These are phyloP conservation scores for Drosophila setifemur DNA, from an alignment of 1,140 invertebrate species.

Conservation along the genomic window DNA sequence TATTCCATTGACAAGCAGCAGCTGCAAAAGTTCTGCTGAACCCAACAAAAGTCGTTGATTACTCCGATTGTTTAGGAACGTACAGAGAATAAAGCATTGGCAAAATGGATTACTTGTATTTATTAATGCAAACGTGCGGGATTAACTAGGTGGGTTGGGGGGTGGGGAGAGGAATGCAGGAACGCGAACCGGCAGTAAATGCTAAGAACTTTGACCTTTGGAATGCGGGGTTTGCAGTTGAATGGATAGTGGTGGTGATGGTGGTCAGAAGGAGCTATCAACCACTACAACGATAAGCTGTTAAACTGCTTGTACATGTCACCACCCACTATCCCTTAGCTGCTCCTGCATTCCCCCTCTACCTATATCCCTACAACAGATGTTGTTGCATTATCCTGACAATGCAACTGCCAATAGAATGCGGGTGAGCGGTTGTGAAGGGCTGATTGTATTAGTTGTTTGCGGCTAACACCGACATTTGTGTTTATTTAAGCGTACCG, in stretches of 20 bases:
- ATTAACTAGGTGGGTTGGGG: constrained; percentile 16
- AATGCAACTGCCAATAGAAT: constrained; percentile 51
- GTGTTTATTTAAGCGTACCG: constrained; percentile 46
- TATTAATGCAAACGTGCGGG: constrained; percentile 51
- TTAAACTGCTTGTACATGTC: constrained; percentile 58
- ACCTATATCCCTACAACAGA: not conserved
- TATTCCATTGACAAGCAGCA: not conserved
- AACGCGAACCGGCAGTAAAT: constrained; percentile 4
- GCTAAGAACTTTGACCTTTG: constrained; percentile 64
- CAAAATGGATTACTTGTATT: constrained; percentile 38
- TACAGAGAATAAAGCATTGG: constrained; percentile 2
- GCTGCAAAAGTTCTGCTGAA: constrained; percentile 4
- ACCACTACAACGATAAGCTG: constrained; percentile 41
- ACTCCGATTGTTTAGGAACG: constrained; percentile 7
- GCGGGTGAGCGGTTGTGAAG: not conserved
- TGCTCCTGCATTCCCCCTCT: not conserved
- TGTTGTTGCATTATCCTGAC: constrained; percentile 44
- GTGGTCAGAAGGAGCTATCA: not conserved
- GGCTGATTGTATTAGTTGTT: constrained; percentile 60
- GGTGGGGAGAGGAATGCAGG: not conserved
- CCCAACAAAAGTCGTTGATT: constrained; percentile 4
- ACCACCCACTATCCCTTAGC: not conserved
- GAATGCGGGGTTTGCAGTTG: not conserved
- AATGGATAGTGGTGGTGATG: not conserved
- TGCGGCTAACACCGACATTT: constrained; percentile 61